A percentile compares a stretch with the other conserved stretches of the same genome.
Evolutionary conservation across 2,888 invertebrate genomes (phyloP).

Genomic region (Spatulosminthurus flaviceps): DNA sequence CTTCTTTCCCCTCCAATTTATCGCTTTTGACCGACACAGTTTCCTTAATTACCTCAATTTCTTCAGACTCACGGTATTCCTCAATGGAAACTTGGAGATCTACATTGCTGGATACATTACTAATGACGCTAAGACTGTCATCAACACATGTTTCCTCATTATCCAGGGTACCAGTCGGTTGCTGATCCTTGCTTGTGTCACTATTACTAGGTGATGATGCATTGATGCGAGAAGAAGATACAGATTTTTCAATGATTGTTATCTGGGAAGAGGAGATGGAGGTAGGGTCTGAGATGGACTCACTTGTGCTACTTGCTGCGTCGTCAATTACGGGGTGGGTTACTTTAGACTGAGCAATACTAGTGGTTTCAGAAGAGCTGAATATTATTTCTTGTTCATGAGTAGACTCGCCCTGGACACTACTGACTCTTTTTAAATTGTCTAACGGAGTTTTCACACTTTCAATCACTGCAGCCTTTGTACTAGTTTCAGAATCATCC

Average conservation of each 20-base stretch:
- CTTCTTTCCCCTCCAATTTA: background rate
- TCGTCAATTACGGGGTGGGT: conserved; percentile 26
- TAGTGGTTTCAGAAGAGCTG: background rate
- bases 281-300: conserved; percentile 48
- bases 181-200: conserved; percentile 42
- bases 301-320: conserved; percentile 44
- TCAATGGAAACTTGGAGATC: conserved; percentile 38
- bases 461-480: conserved; percentile 18
- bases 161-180: conserved; percentile 39
- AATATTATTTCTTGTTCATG: background rate
- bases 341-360: conserved; percentile 13
- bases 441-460: background rate
- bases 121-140: conserved; percentile 50
- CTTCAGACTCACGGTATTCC: conserved; percentile 48
- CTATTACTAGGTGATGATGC: conserved; percentile 42
- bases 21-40: conserved; percentile 41
- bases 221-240: conserved; percentile 15
- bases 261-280: conserved; percentile 51
- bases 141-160: conserved; percentile 49
- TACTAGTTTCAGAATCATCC: background rate
- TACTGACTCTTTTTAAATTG: background rate
- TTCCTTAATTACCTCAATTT: conserved; percentile 50
- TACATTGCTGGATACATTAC: conserved; percentile 42
- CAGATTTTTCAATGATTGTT: conserved; percentile 48
- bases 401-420: background rate